A percentile compares a stretch with the other conserved stretches of the same genome.
These are phyloP conservation scores for Lumbricus terrestris DNA, from an alignment of 2,888 invertebrate species.

Conservation along the genomic window DNA sequence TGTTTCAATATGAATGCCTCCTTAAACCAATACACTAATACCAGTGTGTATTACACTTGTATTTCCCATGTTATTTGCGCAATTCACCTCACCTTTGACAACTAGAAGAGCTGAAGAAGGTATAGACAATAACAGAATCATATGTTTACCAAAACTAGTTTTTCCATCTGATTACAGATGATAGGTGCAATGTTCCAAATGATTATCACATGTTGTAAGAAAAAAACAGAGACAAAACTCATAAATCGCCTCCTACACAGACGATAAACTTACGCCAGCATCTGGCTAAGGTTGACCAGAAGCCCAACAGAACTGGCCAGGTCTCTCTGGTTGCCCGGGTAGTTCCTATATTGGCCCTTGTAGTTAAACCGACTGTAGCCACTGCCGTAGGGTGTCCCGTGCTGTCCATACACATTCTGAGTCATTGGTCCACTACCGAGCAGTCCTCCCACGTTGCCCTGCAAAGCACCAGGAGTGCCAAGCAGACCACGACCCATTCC, in stretches of 20 bases:
- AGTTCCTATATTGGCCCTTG: slow-evolving; percentile 16
- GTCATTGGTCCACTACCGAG: neutral
- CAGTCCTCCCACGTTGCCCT: neutral
- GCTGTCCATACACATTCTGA: neutral
- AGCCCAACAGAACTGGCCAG: slow-evolving; percentile 13
- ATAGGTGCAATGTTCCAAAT: neutral
- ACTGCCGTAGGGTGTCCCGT: slow-evolving; percentile 5
- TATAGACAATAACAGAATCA: neutral
- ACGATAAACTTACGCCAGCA: slow-evolving; percentile 10
- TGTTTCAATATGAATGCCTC: neutral
- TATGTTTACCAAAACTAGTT: neutral
- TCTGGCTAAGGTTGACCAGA: slow-evolving; percentile 9
- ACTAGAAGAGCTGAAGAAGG: neutral
- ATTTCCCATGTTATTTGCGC: neutral
- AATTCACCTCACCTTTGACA: neutral
- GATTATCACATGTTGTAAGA: neutral
- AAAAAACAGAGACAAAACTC: neutral
- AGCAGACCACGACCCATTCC: slow-evolving; percentile 14
- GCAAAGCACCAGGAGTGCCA: slow-evolving; percentile 5
- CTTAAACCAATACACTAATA: too few relatives aligned
- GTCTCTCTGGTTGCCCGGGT: slow-evolving; percentile 10
- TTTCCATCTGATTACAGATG: neutral
- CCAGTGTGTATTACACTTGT: neutral
- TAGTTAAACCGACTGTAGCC: slow-evolving; percentile 13
- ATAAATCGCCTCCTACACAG: neutral